phyloP scores from a whole-genome alignment of 1,140 invertebrate genomes.

The Saxidomus purpurata region DNA sequence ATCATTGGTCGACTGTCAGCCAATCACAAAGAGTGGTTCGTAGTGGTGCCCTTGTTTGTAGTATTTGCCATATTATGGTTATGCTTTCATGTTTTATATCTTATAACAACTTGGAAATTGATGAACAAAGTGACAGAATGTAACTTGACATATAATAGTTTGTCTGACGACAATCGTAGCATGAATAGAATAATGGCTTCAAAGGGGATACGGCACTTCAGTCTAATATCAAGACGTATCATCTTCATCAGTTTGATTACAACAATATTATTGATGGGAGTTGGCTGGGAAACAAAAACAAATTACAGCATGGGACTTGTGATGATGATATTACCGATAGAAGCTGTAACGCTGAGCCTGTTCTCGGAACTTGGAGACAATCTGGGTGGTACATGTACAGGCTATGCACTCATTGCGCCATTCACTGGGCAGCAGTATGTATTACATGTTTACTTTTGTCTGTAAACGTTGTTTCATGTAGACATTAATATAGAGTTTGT shows the following conservation, averaged over 20 bases:
- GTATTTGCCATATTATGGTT: constrained; percentile 81
- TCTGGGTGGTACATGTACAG: constrained; percentile 84
- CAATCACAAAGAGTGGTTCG: constrained; percentile 85
- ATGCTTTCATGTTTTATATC: constrained; percentile 80
- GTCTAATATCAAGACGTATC: constrained; percentile 83
- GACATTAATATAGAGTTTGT: no score
- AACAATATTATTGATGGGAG: constrained; percentile 76
- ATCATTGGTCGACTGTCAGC: constrained; percentile 76
- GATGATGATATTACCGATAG: constrained; percentile 81
- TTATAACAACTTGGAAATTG: constrained; percentile 83
- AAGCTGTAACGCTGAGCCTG: constrained; percentile 82
- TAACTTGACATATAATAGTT: constrained; percentile 76
- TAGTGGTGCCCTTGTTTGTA: constrained; percentile 83
- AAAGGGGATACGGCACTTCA: constrained; percentile 85
- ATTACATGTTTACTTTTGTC: no score
- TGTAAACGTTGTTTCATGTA: no score
- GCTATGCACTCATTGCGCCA: constrained; percentile 85
- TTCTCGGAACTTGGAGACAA: constrained; percentile 82
- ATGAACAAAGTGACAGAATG: constrained; percentile 84
- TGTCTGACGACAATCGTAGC: constrained; percentile 76
- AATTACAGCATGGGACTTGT: constrained; percentile 80
- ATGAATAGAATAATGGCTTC: constrained; percentile 84
- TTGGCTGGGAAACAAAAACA: constrained; percentile 84
- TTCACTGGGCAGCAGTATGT: constrained; percentile 80
- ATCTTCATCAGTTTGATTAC: constrained; percentile 79